phyloP scores from a whole-genome alignment of 2,113 vertebrate genomes.

The Gambusia holbrooki region DNA sequence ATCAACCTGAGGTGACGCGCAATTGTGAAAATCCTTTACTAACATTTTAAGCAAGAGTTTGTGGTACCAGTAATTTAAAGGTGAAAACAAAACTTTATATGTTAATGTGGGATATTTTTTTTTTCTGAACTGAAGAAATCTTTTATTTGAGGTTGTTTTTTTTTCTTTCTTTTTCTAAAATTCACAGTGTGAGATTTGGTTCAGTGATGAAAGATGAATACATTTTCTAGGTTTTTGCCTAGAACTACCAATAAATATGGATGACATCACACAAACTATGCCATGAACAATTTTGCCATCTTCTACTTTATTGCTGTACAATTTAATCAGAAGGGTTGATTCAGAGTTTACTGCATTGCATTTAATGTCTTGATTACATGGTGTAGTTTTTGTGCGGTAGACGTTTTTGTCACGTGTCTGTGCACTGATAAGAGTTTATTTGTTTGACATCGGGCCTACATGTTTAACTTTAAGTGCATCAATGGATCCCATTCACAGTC shows the following conservation, averaged over 20 bases:
- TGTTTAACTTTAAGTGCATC: not conserved
- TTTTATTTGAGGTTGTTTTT: too few relatives aligned
- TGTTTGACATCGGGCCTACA: not conserved
- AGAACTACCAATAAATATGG: too few relatives aligned
- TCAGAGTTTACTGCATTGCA: not conserved
- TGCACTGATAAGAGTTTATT: not conserved
- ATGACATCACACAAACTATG: not conserved
- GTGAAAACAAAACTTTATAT: too few relatives aligned
- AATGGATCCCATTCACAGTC: constrained; percentile 10
- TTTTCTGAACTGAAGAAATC: not conserved
- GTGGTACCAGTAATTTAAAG: too few relatives aligned
- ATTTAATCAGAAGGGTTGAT: not conserved
- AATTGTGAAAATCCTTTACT: too few relatives aligned
- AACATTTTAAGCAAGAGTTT: too few relatives aligned
- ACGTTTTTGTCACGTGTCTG: not conserved
- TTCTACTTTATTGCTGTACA: not conserved
- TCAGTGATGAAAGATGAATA: too few relatives aligned
- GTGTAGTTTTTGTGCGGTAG: not conserved
- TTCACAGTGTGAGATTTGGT: not conserved
- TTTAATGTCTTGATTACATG: not conserved
- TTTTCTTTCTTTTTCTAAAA: not conserved
- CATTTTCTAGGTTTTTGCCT: too few relatives aligned
- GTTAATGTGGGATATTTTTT: not conserved
- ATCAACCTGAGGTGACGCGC: too few relatives aligned
- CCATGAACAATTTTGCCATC: not conserved